phyloP scores from a whole-genome alignment of 1,140 invertebrate genomes.

The Drosophila sp. region DNA sequence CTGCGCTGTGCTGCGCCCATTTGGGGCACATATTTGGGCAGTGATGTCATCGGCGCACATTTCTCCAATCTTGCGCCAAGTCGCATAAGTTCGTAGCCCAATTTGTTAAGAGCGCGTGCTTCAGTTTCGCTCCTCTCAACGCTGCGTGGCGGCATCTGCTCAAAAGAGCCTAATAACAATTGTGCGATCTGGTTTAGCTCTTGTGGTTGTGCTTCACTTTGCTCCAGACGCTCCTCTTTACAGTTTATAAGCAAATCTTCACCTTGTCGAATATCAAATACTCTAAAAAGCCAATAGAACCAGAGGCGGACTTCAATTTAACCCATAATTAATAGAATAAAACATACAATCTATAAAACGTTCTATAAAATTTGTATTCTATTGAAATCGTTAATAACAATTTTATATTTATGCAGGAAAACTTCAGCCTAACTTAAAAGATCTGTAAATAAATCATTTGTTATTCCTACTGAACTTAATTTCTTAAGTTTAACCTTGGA shows the following conservation, averaged over 20 bases:
- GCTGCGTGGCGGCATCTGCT: conserved; percentile 66
- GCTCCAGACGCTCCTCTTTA: conserved; percentile 45
- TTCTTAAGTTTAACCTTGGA: no score
- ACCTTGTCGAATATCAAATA: conserved; percentile 21
- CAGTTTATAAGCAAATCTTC: conserved; percentile 40
- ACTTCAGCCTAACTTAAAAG: no score
- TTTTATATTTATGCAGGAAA: no score
- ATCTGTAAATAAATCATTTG: no score
- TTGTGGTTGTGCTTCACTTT: background rate
- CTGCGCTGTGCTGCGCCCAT: conserved; percentile 56
- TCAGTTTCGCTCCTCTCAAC: conserved; percentile 57
- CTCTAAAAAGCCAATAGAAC: conserved; percentile 25
- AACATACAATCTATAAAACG: no score
- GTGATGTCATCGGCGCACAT: conserved; percentile 70
- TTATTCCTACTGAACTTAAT: no score
- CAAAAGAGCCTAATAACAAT: conserved; percentile 81
- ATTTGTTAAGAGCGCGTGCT: conserved; percentile 81
- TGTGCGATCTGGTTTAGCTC: conserved; percentile 69
- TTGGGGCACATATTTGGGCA: conserved; percentile 72
- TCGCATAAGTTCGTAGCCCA: conserved; percentile 68
- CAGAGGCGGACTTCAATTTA: no score
- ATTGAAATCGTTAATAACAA: no score
- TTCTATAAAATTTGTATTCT: no score
- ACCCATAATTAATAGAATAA: no score
- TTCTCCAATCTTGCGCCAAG: conserved; percentile 35